Conservation (phyloP, 1,140 invertebrate species). For the Tachypleus tridentatus region DNA sequence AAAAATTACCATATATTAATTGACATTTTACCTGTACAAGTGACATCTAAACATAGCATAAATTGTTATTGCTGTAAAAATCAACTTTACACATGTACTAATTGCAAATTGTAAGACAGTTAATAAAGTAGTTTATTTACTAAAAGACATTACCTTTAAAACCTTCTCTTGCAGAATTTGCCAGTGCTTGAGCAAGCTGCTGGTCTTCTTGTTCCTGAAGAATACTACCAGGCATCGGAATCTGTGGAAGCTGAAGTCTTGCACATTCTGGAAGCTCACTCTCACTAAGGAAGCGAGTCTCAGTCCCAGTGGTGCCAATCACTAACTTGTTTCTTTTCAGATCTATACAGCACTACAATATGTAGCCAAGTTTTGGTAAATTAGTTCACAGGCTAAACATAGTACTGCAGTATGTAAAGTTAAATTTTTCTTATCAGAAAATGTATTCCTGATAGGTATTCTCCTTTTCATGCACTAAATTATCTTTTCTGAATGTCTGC, state of each 20-base stretch:
- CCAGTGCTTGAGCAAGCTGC: slow-evolving; percentile 47
- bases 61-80: background rate
- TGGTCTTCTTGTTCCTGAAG: slow-evolving; percentile 44
- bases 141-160: background rate
- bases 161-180: slow-evolving; percentile 18
- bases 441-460: too few species aligned
- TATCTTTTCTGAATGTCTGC: too few species aligned
- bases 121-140: background rate
- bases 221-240: slow-evolving; percentile 22
- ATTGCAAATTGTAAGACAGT: background rate
- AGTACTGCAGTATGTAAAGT: too few species aligned
- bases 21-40: background rate
- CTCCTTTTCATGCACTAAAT: too few species aligned
- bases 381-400: too few species aligned
- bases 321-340: slow-evolving; percentile 73
- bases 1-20: background rate
- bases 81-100: background rate
- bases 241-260: slow-evolving; percentile 29
- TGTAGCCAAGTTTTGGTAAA: too few species aligned
- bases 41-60: background rate
- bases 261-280: slow-evolving; percentile 62
- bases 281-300: slow-evolving; percentile 80
- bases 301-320: slow-evolving; percentile 91
- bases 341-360: slow-evolving; percentile 73
- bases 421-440: too few species aligned